Conservation (phyloP, 2,888 invertebrate species). For the Morpho helenor region DNA sequence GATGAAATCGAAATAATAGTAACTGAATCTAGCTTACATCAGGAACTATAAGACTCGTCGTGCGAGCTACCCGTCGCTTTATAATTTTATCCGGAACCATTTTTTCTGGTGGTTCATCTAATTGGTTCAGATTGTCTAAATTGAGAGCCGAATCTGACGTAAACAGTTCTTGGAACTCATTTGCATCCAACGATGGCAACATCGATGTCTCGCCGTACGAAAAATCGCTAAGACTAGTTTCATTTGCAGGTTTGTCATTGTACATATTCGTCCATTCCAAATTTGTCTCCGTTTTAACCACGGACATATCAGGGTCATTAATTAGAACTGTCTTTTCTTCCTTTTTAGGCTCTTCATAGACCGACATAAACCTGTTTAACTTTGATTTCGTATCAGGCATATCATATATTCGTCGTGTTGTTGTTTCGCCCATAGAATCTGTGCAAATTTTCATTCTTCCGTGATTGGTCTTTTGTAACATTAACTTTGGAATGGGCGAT, state of each 20-base stretch:
- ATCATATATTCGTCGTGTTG: conserved; percentile 47
- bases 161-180: conserved; percentile 53
- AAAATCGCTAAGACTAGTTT: conserved; percentile 55
- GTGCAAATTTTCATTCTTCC: conserved; percentile 50
- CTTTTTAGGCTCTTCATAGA: conserved; percentile 37
- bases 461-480: conserved; percentile 61
- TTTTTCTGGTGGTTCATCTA: conserved; percentile 36
- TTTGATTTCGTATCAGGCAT: conserved; percentile 34
- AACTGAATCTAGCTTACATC: conserved; percentile 32
- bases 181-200: conserved; percentile 43
- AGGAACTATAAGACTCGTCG: conserved; percentile 37
- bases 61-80: conserved; percentile 39
- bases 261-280: conserved; percentile 50
- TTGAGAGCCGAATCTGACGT: conserved; percentile 39
- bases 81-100: conserved; percentile 36
- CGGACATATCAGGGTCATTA: conserved; percentile 45
- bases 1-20: no score
- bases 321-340: conserved; percentile 40
- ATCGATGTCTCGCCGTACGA: conserved; percentile 53
- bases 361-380: conserved; percentile 33
- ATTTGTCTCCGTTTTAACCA: conserved; percentile 51
- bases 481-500: conserved; percentile 68
- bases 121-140: conserved; percentile 40
- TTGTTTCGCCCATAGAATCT: conserved; percentile 29
- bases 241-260: conserved; percentile 38